Evolutionary conservation across 2,113 vertebrate species (phyloP).

Genomic region (Mustela lutreola): DNA sequence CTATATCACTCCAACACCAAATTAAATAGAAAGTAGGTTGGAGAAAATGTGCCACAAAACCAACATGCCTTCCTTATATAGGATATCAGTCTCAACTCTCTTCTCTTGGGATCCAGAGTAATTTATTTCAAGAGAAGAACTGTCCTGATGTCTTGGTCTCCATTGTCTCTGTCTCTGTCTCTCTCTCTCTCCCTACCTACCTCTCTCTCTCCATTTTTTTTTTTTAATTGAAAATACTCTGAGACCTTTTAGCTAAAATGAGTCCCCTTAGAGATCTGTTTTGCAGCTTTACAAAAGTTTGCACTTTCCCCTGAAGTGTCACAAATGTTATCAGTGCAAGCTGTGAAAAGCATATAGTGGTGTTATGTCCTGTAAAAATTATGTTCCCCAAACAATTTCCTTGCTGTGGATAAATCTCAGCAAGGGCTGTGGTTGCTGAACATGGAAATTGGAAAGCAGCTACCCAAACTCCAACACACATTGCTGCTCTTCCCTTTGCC

Average conservation of each 20-base stretch:
- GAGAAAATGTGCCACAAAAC: neutral
- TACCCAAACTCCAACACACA: neutral
- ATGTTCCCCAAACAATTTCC: constrained; percentile 70
- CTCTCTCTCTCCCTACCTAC: neutral
- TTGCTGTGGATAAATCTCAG: constrained; percentile 73
- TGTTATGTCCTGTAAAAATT: constrained; percentile 73
- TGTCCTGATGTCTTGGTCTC: neutral
- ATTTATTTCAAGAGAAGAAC: constrained; percentile 49
- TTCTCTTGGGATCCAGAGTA: neutral
- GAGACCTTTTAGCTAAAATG: constrained; percentile 66
- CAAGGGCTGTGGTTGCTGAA: constrained; percentile 37
- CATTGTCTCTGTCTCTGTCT: neutral
- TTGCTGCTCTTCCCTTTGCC: neutral
- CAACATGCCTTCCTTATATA: neutral
- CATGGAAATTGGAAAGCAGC: constrained; percentile 74
- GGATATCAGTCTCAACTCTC: neutral
- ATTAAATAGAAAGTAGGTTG: neutral
- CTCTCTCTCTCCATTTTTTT: neutral
- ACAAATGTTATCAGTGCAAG: constrained; percentile 68
- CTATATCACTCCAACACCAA: neutral
- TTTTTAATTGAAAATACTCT: constrained; percentile 45
- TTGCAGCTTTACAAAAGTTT: constrained; percentile 74
- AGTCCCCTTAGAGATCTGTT: constrained; percentile 27
- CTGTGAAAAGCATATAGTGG: constrained; percentile 51
- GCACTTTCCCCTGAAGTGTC: constrained; percentile 57